A percentile compares a stretch with the other conserved stretches of the same genome.
Conservation (phyloP, 2,888 invertebrate species). For the Baccha elongata region DNA sequence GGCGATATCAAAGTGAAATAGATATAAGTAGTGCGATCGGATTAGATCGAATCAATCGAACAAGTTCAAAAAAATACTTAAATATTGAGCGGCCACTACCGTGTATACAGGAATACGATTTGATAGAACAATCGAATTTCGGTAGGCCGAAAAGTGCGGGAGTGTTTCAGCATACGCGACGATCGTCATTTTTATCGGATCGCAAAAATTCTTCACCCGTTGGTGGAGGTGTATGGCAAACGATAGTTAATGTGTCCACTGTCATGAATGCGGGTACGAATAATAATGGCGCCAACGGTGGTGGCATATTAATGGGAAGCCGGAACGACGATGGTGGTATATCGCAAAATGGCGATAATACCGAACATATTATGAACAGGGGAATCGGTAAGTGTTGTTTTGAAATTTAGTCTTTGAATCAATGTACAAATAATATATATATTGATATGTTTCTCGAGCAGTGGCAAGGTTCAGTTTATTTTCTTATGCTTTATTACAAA, state of each 20-base stretch:
- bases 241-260: conserved; percentile 74
- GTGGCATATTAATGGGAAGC: conserved; percentile 69
- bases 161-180: conserved; percentile 54
- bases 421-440: background rate
- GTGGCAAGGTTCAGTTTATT: background rate
- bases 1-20: conserved; percentile 60
- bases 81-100: conserved; percentile 42
- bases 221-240: conserved; percentile 74
- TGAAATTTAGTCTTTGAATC: background rate
- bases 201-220: conserved; percentile 50
- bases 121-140: conserved; percentile 42
- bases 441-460: background rate
- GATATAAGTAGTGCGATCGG: conserved; percentile 57
- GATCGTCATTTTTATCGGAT: conserved; percentile 27
- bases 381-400: conserved; percentile 52
- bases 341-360: conserved; percentile 75
- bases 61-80: conserved; percentile 46
- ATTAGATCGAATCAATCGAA: conserved; percentile 49
- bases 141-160: conserved; percentile 15
- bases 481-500: no score
- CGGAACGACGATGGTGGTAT: conserved; percentile 72
- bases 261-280: conserved; percentile 74
- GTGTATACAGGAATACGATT: conserved; percentile 60
- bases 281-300: conserved; percentile 62
- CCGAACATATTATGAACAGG: conserved; percentile 68